These are phyloP conservation scores for Geotrupes spiniger DNA, from an alignment of 2,888 invertebrate genomes.

Conservation along the genomic window DNA sequence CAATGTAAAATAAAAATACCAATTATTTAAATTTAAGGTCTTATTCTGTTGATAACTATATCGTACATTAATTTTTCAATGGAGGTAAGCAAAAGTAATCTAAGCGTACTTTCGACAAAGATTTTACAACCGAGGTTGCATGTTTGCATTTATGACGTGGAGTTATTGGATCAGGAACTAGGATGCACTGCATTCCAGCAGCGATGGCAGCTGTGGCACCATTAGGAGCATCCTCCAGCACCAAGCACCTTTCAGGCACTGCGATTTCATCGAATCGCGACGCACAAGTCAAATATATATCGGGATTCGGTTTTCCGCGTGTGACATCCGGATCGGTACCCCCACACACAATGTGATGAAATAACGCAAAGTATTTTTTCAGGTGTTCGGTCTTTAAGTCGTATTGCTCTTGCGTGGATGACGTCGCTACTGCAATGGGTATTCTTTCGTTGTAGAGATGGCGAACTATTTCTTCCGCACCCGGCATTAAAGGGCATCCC, in stretches of 20 bases:
- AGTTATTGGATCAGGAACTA: conserved; percentile 66
- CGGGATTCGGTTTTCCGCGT: conserved; percentile 85
- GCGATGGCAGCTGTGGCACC: conserved; percentile 75
- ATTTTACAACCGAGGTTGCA: conserved; percentile 70
- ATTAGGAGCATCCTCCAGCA: conserved; percentile 91
- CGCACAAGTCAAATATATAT: conserved; percentile 79
- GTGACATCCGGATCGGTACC: conserved; percentile 82
- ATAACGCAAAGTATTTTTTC: conserved; percentile 64
- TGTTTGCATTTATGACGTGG: conserved; percentile 48
- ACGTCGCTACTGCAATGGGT: conserved; percentile 86
- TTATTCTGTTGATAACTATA: too few relatives aligned
- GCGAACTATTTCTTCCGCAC: conserved; percentile 57
- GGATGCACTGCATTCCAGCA: conserved; percentile 84
- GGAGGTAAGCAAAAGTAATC: conserved; percentile 84
- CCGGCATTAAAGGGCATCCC: conserved; percentile 28
- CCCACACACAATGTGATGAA: conserved; percentile 76
- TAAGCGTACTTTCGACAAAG: conserved; percentile 76
- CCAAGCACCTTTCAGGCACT: conserved; percentile 66
- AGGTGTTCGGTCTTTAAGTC: conserved; percentile 66
- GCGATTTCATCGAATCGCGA: conserved; percentile 69
- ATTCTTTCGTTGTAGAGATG: conserved; percentile 73
- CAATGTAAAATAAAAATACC: too few relatives aligned
- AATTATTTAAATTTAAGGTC: too few relatives aligned
- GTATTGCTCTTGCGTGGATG: conserved; percentile 72
- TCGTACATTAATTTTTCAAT: conserved; percentile 47